These are phyloP conservation scores for Astreopora myriophthalma DNA, from an alignment of 64 coral and sea anemone genomes.

Conservation along the genomic window DNA sequence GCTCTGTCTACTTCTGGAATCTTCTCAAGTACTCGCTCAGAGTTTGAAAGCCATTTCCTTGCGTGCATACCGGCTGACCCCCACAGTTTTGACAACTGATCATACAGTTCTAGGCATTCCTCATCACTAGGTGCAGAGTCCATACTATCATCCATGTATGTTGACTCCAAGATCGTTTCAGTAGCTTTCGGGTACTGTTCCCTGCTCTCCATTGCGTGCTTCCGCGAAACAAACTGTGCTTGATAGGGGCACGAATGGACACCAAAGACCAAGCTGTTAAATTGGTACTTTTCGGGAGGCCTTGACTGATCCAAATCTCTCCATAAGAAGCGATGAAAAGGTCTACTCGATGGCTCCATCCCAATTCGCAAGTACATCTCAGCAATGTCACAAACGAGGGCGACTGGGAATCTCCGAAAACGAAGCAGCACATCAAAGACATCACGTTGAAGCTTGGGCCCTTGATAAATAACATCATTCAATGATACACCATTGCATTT, in stretches of 20 bases:
- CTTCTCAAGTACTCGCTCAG: not conserved
- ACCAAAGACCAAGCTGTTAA: slow-evolving; percentile 55
- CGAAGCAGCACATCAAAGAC: slow-evolving; percentile 48
- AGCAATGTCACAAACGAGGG: slow-evolving; percentile 42
- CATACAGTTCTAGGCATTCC: not conserved
- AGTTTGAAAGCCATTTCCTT: slow-evolving; percentile 8
- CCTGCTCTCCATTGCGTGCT: not conserved
- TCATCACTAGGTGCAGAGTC: not conserved
- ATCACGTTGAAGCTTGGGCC: slow-evolving; percentile 33
- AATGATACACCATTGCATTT: slow-evolving; percentile 39
- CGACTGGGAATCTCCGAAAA: slow-evolving; percentile 23
- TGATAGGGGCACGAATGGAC: slow-evolving; percentile 38
- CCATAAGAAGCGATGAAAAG: slow-evolving; percentile 37
- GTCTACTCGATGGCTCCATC: slow-evolving; percentile 5
- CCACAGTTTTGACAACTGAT: slow-evolving; percentile 5
- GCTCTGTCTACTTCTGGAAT: not conserved
- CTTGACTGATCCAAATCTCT: slow-evolving; percentile 26
- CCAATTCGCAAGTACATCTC: slow-evolving; percentile 52
- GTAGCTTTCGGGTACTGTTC: not conserved
- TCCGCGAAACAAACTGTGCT: slow-evolving; percentile 18
- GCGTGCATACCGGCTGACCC: not conserved
- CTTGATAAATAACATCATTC: slow-evolving; percentile 32
- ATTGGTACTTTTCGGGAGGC: slow-evolving; percentile 45
- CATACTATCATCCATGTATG: slow-evolving; percentile 35
- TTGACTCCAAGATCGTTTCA: slow-evolving; percentile 29